Evolutionary conservation across 2,888 invertebrate species (phyloP).

Genomic region (Blera fallax): DNA sequence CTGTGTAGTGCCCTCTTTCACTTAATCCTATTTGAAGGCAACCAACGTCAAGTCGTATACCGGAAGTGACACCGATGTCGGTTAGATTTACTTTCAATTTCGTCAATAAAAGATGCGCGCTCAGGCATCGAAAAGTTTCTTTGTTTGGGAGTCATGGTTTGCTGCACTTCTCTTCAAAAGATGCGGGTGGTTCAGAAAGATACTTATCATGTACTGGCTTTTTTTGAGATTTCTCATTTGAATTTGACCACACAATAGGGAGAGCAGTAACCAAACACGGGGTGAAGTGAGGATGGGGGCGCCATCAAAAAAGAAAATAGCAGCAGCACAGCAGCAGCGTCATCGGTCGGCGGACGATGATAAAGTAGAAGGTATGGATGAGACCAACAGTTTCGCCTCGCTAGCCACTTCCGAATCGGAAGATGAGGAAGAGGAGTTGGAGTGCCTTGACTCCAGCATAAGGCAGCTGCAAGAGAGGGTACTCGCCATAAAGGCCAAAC

Average conservation of each 20-base stretch:
- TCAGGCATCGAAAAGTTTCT: background rate
- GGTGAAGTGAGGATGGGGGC: no score
- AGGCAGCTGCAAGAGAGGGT: no score
- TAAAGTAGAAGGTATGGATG: no score
- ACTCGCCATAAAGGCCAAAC: no score
- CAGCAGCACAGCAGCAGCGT: no score
- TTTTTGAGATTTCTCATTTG: background rate
- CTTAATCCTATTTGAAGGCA: background rate
- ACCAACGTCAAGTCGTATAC: background rate
- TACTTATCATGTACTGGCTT: constrained; percentile 20
- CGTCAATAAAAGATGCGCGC: background rate
- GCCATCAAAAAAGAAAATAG: no score
- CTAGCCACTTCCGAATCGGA: no score
- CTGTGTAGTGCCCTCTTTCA: background rate
- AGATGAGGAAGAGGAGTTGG: no score
- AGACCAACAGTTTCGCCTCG: no score
- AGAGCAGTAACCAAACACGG: background rate
- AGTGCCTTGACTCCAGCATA: no score
- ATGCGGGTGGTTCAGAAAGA: constrained; percentile 16
- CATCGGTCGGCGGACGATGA: no score
- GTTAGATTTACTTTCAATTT: constrained; percentile 14
- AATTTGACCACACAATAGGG: background rate
- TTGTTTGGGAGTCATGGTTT: constrained; percentile 10
- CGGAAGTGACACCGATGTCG: background rate
- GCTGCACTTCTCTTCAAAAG: background rate